Conservation (phyloP, 2,797 vertebrate genomes). For the Pipistrellus nathusii region DNA sequence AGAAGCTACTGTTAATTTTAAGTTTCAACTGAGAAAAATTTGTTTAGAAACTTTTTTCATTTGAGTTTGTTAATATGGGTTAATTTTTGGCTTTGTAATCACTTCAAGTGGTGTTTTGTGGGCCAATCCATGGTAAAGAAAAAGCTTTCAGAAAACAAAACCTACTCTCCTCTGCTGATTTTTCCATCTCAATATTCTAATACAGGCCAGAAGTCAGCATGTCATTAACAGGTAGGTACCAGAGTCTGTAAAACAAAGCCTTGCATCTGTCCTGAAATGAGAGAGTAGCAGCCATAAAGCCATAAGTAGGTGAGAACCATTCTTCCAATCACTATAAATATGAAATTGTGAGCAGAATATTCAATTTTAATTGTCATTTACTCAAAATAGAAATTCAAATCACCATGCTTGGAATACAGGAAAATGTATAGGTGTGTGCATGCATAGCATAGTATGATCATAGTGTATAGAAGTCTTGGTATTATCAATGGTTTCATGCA, state of each 20-base stretch:
- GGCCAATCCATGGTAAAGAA: background rate
- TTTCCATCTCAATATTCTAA: background rate
- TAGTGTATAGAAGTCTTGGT: background rate
- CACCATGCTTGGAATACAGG: background rate
- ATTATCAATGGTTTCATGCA: background rate
- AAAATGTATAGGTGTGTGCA: background rate
- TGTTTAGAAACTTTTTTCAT: background rate
- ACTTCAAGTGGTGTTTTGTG: background rate
- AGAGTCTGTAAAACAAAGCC: too few species aligned
- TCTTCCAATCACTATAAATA: background rate
- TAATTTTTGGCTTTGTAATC: background rate
- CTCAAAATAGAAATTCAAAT: slow-evolving; percentile 1
- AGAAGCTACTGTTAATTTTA: background rate
- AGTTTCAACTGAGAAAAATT: background rate
- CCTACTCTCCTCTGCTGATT: background rate
- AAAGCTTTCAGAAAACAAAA: background rate
- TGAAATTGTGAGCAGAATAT: background rate
- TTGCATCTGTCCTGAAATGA: accelerated
- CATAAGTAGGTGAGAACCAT: background rate
- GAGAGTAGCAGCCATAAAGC: background rate
- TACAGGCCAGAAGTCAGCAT: background rate
- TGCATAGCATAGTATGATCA: background rate
- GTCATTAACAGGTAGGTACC: background rate
- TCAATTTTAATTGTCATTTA: background rate
- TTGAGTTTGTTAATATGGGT: background rate